Base-by-base conservation (phyloP, 2,797 vertebrate genomes). In the Melanogrammus aeglefinus region DNA sequence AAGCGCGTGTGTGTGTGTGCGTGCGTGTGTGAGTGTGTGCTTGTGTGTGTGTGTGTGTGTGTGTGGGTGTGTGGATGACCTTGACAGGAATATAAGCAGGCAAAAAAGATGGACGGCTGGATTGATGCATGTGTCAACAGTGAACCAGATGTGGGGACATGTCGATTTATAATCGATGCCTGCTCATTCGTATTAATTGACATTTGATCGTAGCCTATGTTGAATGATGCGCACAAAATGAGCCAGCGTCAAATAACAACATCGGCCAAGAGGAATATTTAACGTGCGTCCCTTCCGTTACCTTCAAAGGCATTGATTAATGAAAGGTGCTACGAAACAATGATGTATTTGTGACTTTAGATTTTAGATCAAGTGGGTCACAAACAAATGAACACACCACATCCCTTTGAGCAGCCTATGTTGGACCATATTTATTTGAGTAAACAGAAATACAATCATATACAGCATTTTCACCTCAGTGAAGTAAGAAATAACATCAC, bases 331-430 rank as follows among this genome's bases (percentile, higher is more conserved):
- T 39, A 63, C 57, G 21, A 51, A 51, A 18, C 14, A 51, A 72
- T 35, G 29, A 16, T 72, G 3, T 39, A 2, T 41, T 41, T 76
- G 76, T 78, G 76, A 84, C 82, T 78, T 76, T 75, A 84, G 63
- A 24, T 66, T 66, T 66, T 27, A 16, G 16, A 57, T 21, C 47
- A 66, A 63, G 57, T 63, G 9, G 2, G 63, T 9, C 63, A 27
- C 63, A 66, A 66, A 66, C 63, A 66, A 66, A 27, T 66, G 2
- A 66, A 66, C 27, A 66, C 24, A 27, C n/a, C 18, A 63, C 51
- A 63, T 63, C 51, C 51, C 7, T 16, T 51, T 51, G 16, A 51
- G 47, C 18, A 51, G 47, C 18, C 18, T 44, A 16, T 13, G 14
- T 21, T 51, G 47, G 41, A 13, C 13, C 13, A 4, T 13, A 44